Conservation (phyloP, 2,113 vertebrate species). For the Apodemus speciosus region DNA sequence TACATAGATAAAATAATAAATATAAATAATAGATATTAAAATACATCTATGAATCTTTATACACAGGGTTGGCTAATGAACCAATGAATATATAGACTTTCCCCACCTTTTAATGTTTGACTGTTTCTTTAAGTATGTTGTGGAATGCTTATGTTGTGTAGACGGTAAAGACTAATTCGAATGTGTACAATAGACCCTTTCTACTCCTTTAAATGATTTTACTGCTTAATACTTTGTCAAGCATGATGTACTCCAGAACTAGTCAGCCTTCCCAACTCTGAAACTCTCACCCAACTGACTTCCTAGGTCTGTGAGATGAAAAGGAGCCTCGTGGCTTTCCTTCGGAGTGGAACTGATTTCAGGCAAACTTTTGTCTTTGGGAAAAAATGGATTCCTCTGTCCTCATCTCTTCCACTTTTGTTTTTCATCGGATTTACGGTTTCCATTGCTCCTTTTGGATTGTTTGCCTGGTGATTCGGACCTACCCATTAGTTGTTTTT, state of each 20-base stretch:
- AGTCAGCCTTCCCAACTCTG: background rate
- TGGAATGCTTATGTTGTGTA: constrained; percentile 48
- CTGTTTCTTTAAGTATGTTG: constrained; percentile 37
- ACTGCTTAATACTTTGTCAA: background rate
- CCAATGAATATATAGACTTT: background rate
- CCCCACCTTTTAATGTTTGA: constrained; percentile 31
- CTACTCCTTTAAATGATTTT: constrained; percentile 40
- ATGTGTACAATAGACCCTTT: constrained; percentile 25
- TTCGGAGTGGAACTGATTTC: background rate
- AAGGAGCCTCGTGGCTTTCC: constrained; percentile 1
- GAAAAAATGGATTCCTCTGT: background rate
- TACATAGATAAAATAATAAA: background rate
- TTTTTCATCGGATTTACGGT: background rate
- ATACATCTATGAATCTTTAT: background rate
- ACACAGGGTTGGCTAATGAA: background rate
- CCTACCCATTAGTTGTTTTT: background rate
- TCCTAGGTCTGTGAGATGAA: constrained; percentile 25
- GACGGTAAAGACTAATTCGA: constrained; percentile 14
- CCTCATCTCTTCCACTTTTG: background rate
- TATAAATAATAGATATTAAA: background rate
- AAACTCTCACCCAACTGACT: background rate
- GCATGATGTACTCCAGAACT: constrained; percentile 18
- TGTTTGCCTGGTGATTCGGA: background rate
- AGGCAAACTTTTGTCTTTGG: constrained; percentile 27
- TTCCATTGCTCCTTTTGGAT: background rate